Evolutionary conservation across 2,888 invertebrate genomes (phyloP).

Genomic region (Deroplatys truncata): DNA sequence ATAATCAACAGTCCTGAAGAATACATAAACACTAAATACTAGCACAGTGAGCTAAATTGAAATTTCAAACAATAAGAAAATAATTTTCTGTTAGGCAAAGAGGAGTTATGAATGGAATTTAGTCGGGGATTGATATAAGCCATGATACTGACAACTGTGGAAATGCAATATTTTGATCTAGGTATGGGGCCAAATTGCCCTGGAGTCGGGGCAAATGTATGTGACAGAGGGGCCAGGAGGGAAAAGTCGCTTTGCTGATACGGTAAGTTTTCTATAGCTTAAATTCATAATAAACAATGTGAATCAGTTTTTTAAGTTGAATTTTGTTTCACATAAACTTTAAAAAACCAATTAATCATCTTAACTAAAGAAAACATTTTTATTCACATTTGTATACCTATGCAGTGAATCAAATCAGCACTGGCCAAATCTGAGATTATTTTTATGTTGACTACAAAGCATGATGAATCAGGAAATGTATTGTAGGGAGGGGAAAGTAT

Average conservation of each 20-base stretch:
- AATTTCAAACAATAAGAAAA: neutral
- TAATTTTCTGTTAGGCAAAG: neutral
- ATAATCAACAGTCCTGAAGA: neutral
- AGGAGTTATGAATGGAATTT: neutral
- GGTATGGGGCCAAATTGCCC: conserved; percentile 85
- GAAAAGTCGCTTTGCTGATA: conserved; percentile 78
- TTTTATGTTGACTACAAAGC: too few species aligned
- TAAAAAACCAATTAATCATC: too few species aligned
- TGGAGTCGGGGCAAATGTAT: conserved; percentile 83
- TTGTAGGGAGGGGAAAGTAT: too few species aligned
- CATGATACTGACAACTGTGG: conserved; percentile 1
- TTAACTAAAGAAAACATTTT: too few species aligned
- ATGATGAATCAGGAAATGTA: too few species aligned
- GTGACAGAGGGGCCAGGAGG: conserved; percentile 64
- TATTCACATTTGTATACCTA: too few species aligned
- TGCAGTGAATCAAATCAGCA: too few species aligned
- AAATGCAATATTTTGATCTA: conserved; percentile 48
- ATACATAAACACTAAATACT: neutral
- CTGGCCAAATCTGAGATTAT: too few species aligned
- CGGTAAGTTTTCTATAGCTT: conserved; percentile 56
- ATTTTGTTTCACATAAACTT: too few species aligned
- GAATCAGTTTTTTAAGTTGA: too few species aligned
- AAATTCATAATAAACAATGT: too few species aligned
- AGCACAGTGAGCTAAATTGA: too few species aligned
- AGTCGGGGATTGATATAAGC: neutral